Conservation (phyloP, 2,113 vertebrate species). For the Stigmatopora argus region DNA sequence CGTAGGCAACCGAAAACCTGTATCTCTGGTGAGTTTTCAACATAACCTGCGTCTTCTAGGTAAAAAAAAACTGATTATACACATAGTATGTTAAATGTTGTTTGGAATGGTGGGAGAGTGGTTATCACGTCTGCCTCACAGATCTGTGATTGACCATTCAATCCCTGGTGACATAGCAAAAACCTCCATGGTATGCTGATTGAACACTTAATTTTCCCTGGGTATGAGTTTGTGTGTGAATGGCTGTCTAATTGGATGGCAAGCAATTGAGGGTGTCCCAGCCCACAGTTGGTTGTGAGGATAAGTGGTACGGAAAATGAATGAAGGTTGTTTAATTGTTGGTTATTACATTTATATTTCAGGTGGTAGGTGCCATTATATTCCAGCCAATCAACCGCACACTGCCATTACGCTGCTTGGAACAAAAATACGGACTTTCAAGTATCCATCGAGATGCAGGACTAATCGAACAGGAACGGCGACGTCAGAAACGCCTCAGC, state of each 20-base stretch:
- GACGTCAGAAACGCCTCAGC: conserved; percentile 80
- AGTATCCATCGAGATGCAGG: conserved; percentile 50
- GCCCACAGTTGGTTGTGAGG: too few species aligned
- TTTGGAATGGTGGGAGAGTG: too few species aligned
- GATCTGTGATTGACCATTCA: too few species aligned
- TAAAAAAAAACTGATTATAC: not conserved
- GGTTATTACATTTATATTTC: not conserved
- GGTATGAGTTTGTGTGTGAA: too few species aligned
- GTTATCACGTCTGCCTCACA: too few species aligned
- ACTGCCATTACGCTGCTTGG: conserved; percentile 84
- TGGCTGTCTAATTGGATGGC: too few species aligned
- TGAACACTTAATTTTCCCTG: too few species aligned
- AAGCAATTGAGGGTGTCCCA: too few species aligned
- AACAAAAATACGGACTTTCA: conserved; percentile 81
- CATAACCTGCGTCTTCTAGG: not conserved
- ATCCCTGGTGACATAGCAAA: too few species aligned
- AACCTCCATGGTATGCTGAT: too few species aligned
- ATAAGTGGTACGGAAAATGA: too few species aligned
- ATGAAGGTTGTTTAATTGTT: too few species aligned
- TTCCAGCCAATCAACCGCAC: conserved; percentile 91
- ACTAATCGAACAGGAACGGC: conserved; percentile 61
- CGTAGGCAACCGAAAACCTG: conserved; percentile 85
- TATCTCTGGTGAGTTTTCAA: conserved; percentile 73
- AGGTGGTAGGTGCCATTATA: conserved; percentile 88
- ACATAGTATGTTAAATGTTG: not conserved